Evolutionary conservation across 2,888 invertebrate species (phyloP).

Genomic region (Scelioninae gen. 1): DNA sequence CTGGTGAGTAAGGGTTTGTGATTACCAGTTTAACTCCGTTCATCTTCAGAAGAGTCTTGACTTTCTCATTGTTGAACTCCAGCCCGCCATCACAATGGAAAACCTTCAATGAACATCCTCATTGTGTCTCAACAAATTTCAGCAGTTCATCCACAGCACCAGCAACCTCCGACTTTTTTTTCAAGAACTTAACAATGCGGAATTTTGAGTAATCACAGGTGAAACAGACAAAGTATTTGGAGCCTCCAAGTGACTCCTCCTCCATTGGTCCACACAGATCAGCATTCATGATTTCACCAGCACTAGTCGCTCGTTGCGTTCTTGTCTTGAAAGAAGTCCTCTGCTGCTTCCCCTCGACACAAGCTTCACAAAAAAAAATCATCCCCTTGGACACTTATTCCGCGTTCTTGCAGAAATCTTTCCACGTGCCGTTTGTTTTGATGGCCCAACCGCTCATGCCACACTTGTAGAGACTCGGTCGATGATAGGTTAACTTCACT

Average conservation of each 20-base stretch:
- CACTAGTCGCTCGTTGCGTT: slow-evolving; percentile 58
- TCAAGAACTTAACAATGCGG: slow-evolving; percentile 53
- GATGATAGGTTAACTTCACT: slow-evolving; percentile 45
- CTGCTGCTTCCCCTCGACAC: slow-evolving; percentile 75
- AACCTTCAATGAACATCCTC: slow-evolving; percentile 4
- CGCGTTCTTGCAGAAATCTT: slow-evolving; percentile 70
- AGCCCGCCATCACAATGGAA: slow-evolving; percentile 47
- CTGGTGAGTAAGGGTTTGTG: slow-evolving; percentile 66
- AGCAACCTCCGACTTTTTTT: slow-evolving; percentile 23
- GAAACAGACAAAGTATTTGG: slow-evolving; percentile 66
- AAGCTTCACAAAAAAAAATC: slow-evolving; percentile 73
- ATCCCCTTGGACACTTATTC: slow-evolving; percentile 70
- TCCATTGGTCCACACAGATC: slow-evolving; percentile 76
- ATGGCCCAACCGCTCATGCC: slow-evolving; percentile 78
- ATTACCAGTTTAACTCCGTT: slow-evolving; percentile 20
- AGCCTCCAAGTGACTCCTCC: slow-evolving; percentile 56
- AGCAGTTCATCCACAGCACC: slow-evolving; percentile 69
- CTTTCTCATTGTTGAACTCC: slow-evolving; percentile 46
- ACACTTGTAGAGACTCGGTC: slow-evolving; percentile 74
- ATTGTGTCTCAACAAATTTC: slow-evolving; percentile 64
- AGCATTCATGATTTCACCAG: slow-evolving; percentile 73
- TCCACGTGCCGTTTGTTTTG: slow-evolving; percentile 77
- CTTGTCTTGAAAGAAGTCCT: slow-evolving; percentile 73
- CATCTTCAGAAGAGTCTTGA: slow-evolving; percentile 22
- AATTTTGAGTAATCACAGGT: slow-evolving; percentile 73